A percentile compares a stretch with the other conserved stretches of the same genome.
phyloP scores from a whole-genome alignment of 2,113 vertebrate genomes.

The Lota lota region DNA sequence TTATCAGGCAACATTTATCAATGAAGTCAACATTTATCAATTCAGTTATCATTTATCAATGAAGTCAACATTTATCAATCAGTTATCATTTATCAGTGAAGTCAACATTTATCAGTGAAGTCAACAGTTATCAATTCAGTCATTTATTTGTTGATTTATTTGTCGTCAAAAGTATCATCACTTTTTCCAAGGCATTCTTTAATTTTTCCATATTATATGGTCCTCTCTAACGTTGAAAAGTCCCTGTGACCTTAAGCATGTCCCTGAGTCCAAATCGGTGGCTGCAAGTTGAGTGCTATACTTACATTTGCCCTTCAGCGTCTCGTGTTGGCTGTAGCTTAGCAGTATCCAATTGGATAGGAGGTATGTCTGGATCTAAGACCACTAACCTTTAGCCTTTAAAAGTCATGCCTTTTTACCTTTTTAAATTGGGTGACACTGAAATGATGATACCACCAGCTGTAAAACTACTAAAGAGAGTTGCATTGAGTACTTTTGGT shows the following conservation, averaged over 20 bases:
- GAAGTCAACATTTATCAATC: no score
- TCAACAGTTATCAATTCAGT: no score
- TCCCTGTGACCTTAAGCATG: slow-evolving; percentile 45
- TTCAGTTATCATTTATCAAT: neutral
- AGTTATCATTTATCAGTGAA: no score
- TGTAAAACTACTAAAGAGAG: no score
- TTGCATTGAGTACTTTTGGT: neutral
- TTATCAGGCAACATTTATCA: neutral
- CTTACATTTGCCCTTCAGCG: slow-evolving; percentile 28
- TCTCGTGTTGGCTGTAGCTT: slow-evolving; percentile 18
- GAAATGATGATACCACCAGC: neutral
- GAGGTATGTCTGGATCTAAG: slow-evolving; percentile 27
- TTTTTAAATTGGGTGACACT: slow-evolving; percentile 44
- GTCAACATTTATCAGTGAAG: no score
- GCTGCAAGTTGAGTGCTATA: slow-evolving; percentile 60
- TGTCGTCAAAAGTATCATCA: no score
- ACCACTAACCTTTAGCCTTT: slow-evolving; percentile 60
- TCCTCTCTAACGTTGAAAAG: slow-evolving; percentile 27
- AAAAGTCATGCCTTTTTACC: slow-evolving; percentile 60
- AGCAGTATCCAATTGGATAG: slow-evolving; percentile 3
- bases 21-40: no score
- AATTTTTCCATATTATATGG: no score
- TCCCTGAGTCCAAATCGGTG: slow-evolving; percentile 36
- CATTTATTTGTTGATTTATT: no score
- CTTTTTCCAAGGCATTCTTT: no score